Conservation (phyloP, 35 echinoderm and acorn worm species). For the Ptychodera flava region DNA sequence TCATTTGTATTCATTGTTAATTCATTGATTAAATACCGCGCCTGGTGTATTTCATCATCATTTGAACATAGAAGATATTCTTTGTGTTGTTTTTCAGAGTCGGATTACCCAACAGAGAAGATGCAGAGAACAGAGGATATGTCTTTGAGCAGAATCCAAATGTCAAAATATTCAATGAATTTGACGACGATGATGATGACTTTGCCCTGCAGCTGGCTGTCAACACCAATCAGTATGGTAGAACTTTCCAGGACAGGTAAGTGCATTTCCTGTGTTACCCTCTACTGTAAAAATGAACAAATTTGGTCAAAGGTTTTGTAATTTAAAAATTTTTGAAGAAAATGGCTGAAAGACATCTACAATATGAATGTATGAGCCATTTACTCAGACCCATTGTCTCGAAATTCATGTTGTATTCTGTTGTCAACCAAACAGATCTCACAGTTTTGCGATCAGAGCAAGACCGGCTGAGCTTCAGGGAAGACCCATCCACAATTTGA, state of each 20-base stretch:
- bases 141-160: conserved; percentile 94
- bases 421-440: conserved; percentile 60
- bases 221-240: conserved; percentile 90
- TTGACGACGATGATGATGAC: conserved; percentile 45
- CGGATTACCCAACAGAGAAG: conserved; percentile 43
- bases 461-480: conserved; percentile 6
- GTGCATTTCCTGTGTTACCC: not conserved
- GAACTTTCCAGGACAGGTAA: conserved; percentile 96
- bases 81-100: conserved; percentile 38
- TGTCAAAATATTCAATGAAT: conserved; percentile 61
- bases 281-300: not conserved
- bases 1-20: too few species aligned
- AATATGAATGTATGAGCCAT: too few species aligned
- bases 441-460: conserved; percentile 69
- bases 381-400: too few species aligned
- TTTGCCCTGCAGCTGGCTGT: conserved; percentile 81
- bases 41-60: too few species aligned
- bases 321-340: too few species aligned
- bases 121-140: conserved; percentile 69
- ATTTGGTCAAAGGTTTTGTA: too few species aligned
- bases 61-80: too few species aligned
- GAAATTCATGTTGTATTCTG: too few species aligned
- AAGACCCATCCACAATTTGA: conserved; percentile 33
- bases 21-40: too few species aligned
- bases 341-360: too few species aligned